Evolutionary conservation across 2,113 vertebrate species (phyloP).

Genomic region (Antidorcas marsupialis): DNA sequence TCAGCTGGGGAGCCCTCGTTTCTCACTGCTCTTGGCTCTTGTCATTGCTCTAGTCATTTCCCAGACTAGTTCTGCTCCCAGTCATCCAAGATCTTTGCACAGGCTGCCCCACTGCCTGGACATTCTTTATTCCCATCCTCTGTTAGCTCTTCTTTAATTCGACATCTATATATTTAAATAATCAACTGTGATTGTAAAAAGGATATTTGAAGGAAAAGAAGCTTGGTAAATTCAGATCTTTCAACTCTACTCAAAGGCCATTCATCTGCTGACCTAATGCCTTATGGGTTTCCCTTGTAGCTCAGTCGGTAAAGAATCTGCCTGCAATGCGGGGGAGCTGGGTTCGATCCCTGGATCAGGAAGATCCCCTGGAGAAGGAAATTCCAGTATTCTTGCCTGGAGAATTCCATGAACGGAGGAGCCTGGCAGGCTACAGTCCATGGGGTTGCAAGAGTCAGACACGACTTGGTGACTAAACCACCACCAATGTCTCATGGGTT

Average conservation of each 20-base stretch:
- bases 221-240: neutral
- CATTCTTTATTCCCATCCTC: rapidly evolving
- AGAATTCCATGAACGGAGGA: neutral
- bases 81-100: neutral
- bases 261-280: neutral
- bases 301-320: neutral
- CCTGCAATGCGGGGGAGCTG: neutral
- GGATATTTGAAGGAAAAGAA: neutral
- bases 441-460: neutral
- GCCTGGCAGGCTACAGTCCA: neutral
- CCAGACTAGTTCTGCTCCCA: neutral
- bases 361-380: neutral
- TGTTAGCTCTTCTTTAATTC: neutral
- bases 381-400: neutral
- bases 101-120: rapidly evolving
- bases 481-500: neutral
- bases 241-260: neutral
- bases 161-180: neutral
- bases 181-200: neutral
- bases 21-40: neutral
- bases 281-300: neutral
- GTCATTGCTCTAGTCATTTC: neutral
- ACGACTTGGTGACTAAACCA: neutral
- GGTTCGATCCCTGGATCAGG: rapidly evolving
- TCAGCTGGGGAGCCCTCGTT: too few relatives aligned